Percentiles rank a stretch among this genome's conserved stretches.
These are phyloP conservation scores for Dyspetes luteomarginatus DNA, from an alignment of 2,888 invertebrate species.

Conservation along the genomic window DNA sequence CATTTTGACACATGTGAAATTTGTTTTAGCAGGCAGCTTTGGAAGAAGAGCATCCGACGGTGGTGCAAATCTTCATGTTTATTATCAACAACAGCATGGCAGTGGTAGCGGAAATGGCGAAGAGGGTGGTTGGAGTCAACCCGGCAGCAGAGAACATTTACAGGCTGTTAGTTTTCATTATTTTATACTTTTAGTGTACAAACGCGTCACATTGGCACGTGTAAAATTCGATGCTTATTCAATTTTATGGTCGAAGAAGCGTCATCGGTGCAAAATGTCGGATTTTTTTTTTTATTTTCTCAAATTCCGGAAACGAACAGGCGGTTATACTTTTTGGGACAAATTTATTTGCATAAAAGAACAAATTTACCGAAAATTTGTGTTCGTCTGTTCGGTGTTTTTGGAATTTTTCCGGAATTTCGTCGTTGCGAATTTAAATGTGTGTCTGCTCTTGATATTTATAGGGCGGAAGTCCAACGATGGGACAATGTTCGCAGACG, in stretches of 20 bases:
- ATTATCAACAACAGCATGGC: constrained; percentile 84
- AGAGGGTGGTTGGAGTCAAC: constrained; percentile 85
- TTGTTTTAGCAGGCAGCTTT: constrained; percentile 88
- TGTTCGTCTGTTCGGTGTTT: no score
- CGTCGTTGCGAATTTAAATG: not conserved
- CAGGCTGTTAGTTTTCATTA: constrained; percentile 82
- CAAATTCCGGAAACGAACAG: no score
- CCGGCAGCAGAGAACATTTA: constrained; percentile 85
- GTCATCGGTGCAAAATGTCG: no score
- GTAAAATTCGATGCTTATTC: no score
- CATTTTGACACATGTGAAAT: not conserved
- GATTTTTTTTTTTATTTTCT: no score
- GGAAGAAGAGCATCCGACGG: constrained; percentile 97
- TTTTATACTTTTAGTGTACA: not conserved
- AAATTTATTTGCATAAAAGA: no score
- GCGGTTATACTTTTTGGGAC: no score
- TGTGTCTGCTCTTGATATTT: constrained; percentile 56
- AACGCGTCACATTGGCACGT: no score
- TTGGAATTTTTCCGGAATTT: no score
- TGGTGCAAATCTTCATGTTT: constrained; percentile 94
- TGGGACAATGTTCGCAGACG: constrained; percentile 83
- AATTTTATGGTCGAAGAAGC: no score
- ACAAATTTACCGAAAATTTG: no score
- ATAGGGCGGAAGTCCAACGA: constrained; percentile 82
- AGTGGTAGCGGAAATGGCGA: constrained; percentile 79